A percentile compares a stretch with the other conserved stretches of the same genome.
phyloP scores from a whole-genome alignment of 2,888 invertebrate genomes.

The Prosapia bicincta region DNA sequence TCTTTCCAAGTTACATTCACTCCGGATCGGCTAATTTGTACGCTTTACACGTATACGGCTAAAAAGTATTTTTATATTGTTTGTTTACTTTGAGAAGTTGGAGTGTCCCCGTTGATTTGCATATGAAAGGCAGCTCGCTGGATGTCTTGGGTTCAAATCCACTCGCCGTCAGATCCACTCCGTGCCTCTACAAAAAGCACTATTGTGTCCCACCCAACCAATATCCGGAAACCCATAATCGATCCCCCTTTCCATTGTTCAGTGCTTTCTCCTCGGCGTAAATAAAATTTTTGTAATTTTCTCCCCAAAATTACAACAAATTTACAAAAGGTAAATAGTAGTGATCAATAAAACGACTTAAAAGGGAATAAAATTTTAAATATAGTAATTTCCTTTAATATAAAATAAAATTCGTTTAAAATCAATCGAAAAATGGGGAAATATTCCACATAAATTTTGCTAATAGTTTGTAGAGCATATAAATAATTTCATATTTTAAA shows the following conservation, averaged over 20 bases:
- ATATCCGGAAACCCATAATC: background rate
- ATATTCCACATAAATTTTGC: too few relatives aligned
- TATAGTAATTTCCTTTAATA: too few relatives aligned
- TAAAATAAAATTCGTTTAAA: too few relatives aligned
- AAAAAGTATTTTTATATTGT: background rate
- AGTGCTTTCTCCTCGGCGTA: background rate
- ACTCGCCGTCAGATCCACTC: constrained; percentile 2
- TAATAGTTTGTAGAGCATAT: too few relatives aligned
- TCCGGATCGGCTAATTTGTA: background rate
- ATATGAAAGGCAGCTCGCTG: background rate
- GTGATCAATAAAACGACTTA: too few relatives aligned
- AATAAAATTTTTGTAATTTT: too few relatives aligned
- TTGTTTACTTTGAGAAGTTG: background rate
- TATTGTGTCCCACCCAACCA: background rate
- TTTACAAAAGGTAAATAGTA: too few relatives aligned
- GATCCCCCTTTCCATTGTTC: background rate
- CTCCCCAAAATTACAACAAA: too few relatives aligned
- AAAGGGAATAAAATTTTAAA: too few relatives aligned
- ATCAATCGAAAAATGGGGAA: too few relatives aligned
- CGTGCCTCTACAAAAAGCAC: background rate
- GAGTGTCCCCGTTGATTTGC: background rate
- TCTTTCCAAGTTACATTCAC: background rate
- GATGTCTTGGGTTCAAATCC: background rate
- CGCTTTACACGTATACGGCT: background rate
- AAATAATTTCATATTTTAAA: too few relatives aligned